Conservation (phyloP, 2,113 vertebrate genomes). For the Vulpes vulpes region DNA sequence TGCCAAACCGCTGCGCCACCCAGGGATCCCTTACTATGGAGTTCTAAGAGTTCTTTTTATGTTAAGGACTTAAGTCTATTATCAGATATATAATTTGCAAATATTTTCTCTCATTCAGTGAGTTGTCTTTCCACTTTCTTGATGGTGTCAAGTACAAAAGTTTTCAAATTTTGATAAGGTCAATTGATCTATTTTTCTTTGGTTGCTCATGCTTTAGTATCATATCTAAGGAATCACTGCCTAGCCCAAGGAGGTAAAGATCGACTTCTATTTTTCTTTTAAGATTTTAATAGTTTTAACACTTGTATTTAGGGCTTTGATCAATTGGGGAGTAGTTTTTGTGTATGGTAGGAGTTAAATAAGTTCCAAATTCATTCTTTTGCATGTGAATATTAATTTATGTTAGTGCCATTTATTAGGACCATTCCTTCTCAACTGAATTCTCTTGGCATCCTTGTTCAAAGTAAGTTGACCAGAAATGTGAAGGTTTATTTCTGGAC, state of each 20-base stretch:
- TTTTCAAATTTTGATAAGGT: background rate
- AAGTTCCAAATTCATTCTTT: background rate
- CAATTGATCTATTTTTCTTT: background rate
- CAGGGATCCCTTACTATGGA: background rate
- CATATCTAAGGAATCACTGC: background rate
- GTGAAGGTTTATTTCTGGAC: background rate
- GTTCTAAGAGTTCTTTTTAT: background rate
- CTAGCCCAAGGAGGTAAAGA: background rate
- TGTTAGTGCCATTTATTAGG: background rate
- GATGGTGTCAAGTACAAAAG: background rate
- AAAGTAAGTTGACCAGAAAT: background rate
- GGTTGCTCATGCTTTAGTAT: background rate
- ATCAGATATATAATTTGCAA: background rate
- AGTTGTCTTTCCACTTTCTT: background rate
- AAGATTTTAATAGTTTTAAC: background rate
- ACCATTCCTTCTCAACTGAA: background rate
- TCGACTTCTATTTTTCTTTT: background rate
- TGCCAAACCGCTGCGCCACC: no score
- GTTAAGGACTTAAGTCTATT: background rate
- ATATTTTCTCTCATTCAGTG: background rate
- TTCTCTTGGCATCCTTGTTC: background rate
- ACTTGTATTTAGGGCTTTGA: background rate
- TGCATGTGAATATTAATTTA: background rate
- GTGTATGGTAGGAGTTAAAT: background rate
- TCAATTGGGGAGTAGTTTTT: background rate